Conservation (phyloP, 1,140 invertebrate species). For the Sarcophaga peregrina region DNA sequence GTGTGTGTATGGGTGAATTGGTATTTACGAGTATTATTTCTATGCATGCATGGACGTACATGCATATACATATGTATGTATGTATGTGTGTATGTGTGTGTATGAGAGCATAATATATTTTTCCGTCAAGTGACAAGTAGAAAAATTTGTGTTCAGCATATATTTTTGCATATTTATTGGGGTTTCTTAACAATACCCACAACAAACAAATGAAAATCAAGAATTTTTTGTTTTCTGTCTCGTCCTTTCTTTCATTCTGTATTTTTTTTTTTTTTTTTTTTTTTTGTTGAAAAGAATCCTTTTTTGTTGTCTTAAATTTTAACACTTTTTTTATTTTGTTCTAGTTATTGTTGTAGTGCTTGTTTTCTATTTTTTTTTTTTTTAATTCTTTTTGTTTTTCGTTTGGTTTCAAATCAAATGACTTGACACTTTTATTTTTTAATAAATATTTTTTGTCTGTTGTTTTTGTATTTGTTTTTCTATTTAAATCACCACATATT, state of each 20-base stretch:
- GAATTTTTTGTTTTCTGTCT: too few relatives aligned
- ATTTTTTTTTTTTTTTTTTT: too few relatives aligned
- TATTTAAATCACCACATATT: too few relatives aligned
- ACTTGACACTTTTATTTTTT: constrained; percentile 31
- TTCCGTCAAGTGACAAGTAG: background rate
- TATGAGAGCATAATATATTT: background rate
- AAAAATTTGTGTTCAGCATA: background rate
- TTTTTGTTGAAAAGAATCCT: too few relatives aligned
- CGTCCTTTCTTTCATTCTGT: too few relatives aligned
- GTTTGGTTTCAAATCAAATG: constrained; percentile 27
- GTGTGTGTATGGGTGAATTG: background rate
- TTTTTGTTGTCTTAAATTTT: too few relatives aligned
- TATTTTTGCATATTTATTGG: constrained; percentile 24
- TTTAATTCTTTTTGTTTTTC: constrained; percentile 24
- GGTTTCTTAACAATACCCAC: background rate
- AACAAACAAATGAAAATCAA: too few relatives aligned
- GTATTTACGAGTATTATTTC: background rate
- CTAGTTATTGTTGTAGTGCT: background rate
- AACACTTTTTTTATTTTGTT: too few relatives aligned
- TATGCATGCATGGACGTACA: background rate
- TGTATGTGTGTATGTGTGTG: background rate
- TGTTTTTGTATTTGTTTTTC: too few relatives aligned
- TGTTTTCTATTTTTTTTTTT: too few relatives aligned
- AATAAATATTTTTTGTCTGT: too few relatives aligned
- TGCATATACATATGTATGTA: background rate